Conservation (phyloP, 2,888 invertebrate species). For the Dione vanillae region DNA sequence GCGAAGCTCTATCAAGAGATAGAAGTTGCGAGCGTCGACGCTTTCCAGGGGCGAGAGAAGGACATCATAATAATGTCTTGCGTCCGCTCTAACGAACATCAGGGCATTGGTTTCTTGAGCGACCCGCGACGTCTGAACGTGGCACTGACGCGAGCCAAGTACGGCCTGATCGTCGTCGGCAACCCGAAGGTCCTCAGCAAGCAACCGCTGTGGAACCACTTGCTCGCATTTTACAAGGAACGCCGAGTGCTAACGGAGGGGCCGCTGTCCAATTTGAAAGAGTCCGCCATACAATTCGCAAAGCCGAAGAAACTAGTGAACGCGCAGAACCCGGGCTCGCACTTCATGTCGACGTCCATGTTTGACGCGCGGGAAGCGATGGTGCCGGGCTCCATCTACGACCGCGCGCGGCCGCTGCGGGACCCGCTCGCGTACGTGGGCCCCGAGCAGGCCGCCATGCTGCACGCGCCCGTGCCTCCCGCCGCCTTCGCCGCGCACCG, state of each 20-base stretch:
- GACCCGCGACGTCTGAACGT: slow-evolving; percentile 99
- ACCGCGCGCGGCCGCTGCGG: slow-evolving; percentile 91
- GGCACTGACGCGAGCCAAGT: slow-evolving; percentile 98
- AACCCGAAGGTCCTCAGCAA: slow-evolving; percentile 99
- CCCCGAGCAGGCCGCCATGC: slow-evolving; percentile 90
- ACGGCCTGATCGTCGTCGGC: slow-evolving; percentile 98
- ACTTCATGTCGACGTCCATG: slow-evolving; percentile 98
- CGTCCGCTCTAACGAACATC: slow-evolving; percentile 98
- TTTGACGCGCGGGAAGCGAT: slow-evolving; percentile 98
- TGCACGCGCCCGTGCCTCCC: slow-evolving; percentile 94
- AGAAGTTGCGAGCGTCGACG: slow-evolving; percentile 99
- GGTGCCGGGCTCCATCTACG: slow-evolving; percentile 96
- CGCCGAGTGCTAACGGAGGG: slow-evolving; percentile 98
- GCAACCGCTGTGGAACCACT: slow-evolving; percentile 99
- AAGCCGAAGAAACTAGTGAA: slow-evolving; percentile 98
- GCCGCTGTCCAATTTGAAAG: slow-evolving; percentile 97
- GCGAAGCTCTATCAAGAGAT: slow-evolving; percentile 99
- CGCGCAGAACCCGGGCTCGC: slow-evolving; percentile 96
- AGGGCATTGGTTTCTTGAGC: slow-evolving; percentile 99
- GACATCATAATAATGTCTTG: slow-evolving; percentile 99
- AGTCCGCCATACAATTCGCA: slow-evolving; percentile 97
- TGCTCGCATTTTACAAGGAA: slow-evolving; percentile 98
- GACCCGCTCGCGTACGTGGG: slow-evolving; percentile 97
- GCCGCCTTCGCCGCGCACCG: slow-evolving; percentile 97
- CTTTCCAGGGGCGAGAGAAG: slow-evolving; percentile 99